These are phyloP conservation scores for Eupithecia abbreviata DNA, from an alignment of 2,888 invertebrate genomes.

Conservation along the genomic window DNA sequence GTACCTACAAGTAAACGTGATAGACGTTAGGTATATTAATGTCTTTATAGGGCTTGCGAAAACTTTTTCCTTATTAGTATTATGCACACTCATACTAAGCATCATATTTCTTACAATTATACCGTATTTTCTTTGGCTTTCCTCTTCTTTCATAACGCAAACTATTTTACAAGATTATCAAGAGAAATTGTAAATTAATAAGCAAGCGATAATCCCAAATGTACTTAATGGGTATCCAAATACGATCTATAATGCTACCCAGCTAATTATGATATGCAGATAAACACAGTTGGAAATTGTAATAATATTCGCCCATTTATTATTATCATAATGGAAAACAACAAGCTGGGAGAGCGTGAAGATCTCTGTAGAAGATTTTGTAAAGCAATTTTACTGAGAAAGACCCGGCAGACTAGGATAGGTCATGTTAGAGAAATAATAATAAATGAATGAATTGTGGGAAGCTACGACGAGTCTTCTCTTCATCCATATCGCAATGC, in stretches of 20 bases:
- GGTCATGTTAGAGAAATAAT: not conserved
- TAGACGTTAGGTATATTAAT: too few species aligned
- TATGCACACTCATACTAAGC: not conserved
- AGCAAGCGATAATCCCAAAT: conserved; percentile 1
- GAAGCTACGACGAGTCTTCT: too few species aligned
- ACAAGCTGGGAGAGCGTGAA: conserved; percentile 79
- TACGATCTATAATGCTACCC: conserved; percentile 24
- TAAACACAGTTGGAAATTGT: conserved; percentile 53
- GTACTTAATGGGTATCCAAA: conserved; percentile 21
- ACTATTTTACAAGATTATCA: not conserved
- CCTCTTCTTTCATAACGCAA: not conserved
- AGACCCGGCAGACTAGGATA: conserved; percentile 23
- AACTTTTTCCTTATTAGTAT: not conserved
- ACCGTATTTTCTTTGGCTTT: not conserved
- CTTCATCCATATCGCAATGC: too few species aligned
- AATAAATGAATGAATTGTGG: not conserved
- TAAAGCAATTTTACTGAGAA: conserved; percentile 77
- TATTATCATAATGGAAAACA: conserved; percentile 81
- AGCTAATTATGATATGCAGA: conserved; percentile 38
- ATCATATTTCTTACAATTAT: too few species aligned
- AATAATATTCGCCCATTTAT: conserved; percentile 75
- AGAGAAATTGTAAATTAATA: conserved; percentile 10
- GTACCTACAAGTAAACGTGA: too few species aligned
- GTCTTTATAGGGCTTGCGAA: too few species aligned
- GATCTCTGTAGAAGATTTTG: conserved; percentile 78